Percentiles rank a stretch among this genome's conserved stretches.
Evolutionary conservation across 2,113 vertebrate genomes (phyloP).

Genomic region (Tiliqua scincoides): DNA sequence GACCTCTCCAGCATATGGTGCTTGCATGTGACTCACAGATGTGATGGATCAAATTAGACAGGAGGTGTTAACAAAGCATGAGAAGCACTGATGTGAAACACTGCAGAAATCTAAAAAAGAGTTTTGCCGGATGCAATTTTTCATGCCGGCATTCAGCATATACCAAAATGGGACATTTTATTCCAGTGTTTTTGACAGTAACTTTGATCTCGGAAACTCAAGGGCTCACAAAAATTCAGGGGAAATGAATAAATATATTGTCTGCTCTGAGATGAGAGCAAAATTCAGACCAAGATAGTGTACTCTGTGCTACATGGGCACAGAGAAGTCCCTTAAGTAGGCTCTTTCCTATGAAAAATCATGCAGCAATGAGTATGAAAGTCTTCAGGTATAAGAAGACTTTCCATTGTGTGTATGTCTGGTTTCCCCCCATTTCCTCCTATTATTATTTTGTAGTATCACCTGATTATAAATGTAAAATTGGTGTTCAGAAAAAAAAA

Average conservation of each 20-base stretch:
- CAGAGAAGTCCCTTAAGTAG: background rate
- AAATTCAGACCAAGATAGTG: background rate
- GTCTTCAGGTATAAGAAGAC: background rate
- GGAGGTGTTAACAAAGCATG: constrained; percentile 6
- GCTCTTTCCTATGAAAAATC: background rate
- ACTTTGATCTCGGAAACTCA: background rate
- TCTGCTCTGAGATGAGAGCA: background rate
- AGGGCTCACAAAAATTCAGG: background rate
- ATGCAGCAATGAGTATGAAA: background rate
- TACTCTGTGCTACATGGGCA: background rate
- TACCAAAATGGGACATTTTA: background rate
- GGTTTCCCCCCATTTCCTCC: background rate
- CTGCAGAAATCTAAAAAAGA: constrained; percentile 16
- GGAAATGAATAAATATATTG: background rate
- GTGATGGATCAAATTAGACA: constrained; percentile 20
- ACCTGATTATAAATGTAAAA: background rate
- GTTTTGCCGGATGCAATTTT: background rate
- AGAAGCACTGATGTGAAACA: constrained; percentile 19
- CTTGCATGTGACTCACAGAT: constrained; percentile 30
- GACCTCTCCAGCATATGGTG: background rate
- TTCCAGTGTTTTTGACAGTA: background rate
- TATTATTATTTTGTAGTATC: background rate
- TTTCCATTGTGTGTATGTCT: too few relatives aligned
- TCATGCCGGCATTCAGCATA: background rate
- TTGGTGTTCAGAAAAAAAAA: background rate